Evolutionary conservation across 2,797 vertebrate species (phyloP), one percentile per base, ranked within the genome.

Genomic region (Sciurus carolinensis): DNA sequence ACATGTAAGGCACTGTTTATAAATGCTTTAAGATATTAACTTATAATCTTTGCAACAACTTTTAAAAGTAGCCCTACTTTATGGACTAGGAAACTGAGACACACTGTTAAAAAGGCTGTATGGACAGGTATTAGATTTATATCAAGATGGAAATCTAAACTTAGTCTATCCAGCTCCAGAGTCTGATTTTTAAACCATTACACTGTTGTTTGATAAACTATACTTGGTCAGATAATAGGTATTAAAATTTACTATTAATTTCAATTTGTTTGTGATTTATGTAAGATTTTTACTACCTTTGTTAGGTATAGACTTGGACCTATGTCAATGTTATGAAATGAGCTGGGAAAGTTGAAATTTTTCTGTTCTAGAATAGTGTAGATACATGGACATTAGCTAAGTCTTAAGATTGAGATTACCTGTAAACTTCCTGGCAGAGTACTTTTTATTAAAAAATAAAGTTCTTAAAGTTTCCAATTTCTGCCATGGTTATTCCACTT

Each of bases 401-500:
- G 52, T 42, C 66, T 54, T 91, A 57, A 95, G 18, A 57, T 64
- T 62, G n/a, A 69, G 52, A 67, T 95, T 62, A 88, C n/a, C 62
- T 52, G 12, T 42, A 62, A 91, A 69, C 15, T 62, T 83, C 64
- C 82, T 75, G 10, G 67, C 5, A 44, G 26, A 13, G 2, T 62
- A 20, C 28, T 17, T 71, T 79, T 72, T 80, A 39, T 80, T 7
- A 47, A 47, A 47, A 76, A 52, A 15, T 39, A 39, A 22, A 83
- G 62, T 69, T 87, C 39, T 69, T 59, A 50, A 64, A 12, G 20
- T 69, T 95, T 69, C 75, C n/a, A 54, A 71, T 54, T 71, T 92
- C 42, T 88, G 20, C 33, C 39, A 62, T 87, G 8, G 4, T 77
- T 71, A 77, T 76, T 90, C 11, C 76, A 81, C 22, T 81, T n/a